phyloP scores from a whole-genome alignment of 2,888 invertebrate species.

The Drosophila imparisetae region DNA sequence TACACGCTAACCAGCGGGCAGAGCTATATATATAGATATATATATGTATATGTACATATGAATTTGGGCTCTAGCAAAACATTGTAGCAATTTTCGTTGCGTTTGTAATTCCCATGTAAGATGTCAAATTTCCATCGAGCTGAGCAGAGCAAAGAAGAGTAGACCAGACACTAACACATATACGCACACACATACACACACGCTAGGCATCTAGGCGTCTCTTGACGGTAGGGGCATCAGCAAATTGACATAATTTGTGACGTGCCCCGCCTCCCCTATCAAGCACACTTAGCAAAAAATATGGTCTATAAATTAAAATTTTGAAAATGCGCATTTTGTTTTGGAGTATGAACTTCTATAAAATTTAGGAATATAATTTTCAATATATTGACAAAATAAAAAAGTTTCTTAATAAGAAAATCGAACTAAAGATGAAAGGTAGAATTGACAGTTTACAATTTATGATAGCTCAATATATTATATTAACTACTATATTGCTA shows the following conservation, averaged over 20 bases:
- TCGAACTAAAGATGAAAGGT: too few species aligned
- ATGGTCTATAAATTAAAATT: not conserved
- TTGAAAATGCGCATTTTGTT: not conserved
- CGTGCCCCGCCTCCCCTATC: conserved; percentile 18
- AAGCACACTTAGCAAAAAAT: conserved; percentile 10
- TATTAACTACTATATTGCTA: not conserved
- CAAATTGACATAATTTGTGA: conserved; percentile 81
- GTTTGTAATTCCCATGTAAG: conserved; percentile 80
- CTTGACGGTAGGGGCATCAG: conserved; percentile 49
- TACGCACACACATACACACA: conserved; percentile 8
- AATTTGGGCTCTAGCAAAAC: conserved; percentile 62
- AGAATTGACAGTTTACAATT: not conserved
- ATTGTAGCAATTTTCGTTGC: conserved; percentile 76
- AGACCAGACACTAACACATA: conserved; percentile 23
- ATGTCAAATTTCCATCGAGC: conserved; percentile 69
- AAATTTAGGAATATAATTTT: too few species aligned
- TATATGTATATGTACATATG: conserved; percentile 22
- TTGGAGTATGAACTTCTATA: not conserved
- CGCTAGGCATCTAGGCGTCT: conserved; percentile 34
- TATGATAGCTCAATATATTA: not conserved
- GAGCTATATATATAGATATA: conserved; percentile 15
- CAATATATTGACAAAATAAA: not conserved
- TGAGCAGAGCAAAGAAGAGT: conserved; percentile 19
- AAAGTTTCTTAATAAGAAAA: too few species aligned
- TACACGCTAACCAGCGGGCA: not conserved